Conservation (phyloP, 2,113 vertebrate genomes). For the Sciurus niger region DNA sequence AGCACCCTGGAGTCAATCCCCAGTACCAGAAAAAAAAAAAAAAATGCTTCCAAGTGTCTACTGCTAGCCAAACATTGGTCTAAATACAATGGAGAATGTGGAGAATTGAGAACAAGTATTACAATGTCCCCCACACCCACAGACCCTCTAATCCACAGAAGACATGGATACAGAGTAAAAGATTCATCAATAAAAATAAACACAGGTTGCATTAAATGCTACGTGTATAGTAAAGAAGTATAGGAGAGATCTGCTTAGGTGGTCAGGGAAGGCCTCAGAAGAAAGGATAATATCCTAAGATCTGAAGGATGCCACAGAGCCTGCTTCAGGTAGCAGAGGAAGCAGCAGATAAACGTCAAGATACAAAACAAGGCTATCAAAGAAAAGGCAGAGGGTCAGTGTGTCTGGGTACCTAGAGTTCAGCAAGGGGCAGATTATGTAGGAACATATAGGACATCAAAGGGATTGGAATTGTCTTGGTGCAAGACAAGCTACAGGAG, state of each 20-base stretch:
- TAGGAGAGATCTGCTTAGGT: not conserved
- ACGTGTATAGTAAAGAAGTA: accelerated
- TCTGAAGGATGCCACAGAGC: not conserved
- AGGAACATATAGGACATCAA: too few relatives aligned
- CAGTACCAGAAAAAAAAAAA: too few relatives aligned
- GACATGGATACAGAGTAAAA: not conserved
- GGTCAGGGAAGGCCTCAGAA: not conserved
- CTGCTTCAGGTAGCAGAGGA: not conserved
- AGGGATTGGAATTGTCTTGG: not conserved
- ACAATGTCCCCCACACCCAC: accelerated
- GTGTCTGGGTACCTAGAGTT: not conserved
- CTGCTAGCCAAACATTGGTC: not conserved
- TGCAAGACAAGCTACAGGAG: too few relatives aligned
- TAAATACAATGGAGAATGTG: not conserved
- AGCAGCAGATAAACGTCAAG: not conserved
- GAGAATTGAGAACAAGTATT: not conserved
- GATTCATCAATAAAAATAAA: not conserved
- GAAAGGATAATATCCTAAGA: not conserved
- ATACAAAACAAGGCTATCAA: not conserved
- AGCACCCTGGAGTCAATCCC: too few relatives aligned
- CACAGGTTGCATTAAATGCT: not conserved
- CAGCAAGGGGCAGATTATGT: not conserved
- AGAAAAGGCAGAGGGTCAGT: not conserved
- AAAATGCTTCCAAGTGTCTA: not conserved
- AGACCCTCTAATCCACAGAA: not conserved